Base-by-base conservation (phyloP, 1,140 invertebrate genomes). In the Helicorthomorpha holstii region DNA sequence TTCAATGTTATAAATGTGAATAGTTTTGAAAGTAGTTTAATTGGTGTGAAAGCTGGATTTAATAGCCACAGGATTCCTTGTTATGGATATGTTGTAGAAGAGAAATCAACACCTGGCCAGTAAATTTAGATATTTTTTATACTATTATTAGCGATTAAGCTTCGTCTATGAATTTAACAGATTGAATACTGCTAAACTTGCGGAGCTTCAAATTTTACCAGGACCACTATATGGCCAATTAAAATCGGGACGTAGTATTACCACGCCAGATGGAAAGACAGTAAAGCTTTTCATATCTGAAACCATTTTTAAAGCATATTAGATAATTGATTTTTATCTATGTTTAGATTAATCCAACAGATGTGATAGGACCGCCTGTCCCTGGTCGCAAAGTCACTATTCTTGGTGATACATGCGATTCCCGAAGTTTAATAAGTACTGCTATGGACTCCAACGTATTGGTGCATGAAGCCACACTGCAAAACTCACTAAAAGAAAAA, bases 381-480 rank as follows among this genome's bases (percentile, higher is more conserved):
- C 59, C 58, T 27, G 69, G 69, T 25, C 56, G 64, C 42, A 66
- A 67, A 47, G 45, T 71, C 12, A 61, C 67, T 3, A 66, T 72
- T 47, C 52, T 67, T 38, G 69, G 70, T 49, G 70, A 72, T 53
- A 69, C 68, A 3, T 61, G 53, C 24, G 61, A 71, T 56, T 63
- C 69, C 16, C 59, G 50, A 10, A 49, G 59, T 21, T 61, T 70
- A 22, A 46, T 57, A 23, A 58, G 61, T 51, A 50, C 71, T 44
- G 64, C 65, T 12, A 27, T 44, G 38, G 54, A 63, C 48, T 65
- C 65, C 50, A 66, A 71, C 59, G 58, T 71, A 2, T 49, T 71
- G 12, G 57, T 73, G 41, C 71, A 73, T 58, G 71, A 73, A 59
- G 65, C 69, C 4, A 73, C 71, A 3, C 51, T 68, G 10, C 63